Evolutionary conservation across 2,797 vertebrate species (phyloP).

Genomic region (Manis javanica): DNA sequence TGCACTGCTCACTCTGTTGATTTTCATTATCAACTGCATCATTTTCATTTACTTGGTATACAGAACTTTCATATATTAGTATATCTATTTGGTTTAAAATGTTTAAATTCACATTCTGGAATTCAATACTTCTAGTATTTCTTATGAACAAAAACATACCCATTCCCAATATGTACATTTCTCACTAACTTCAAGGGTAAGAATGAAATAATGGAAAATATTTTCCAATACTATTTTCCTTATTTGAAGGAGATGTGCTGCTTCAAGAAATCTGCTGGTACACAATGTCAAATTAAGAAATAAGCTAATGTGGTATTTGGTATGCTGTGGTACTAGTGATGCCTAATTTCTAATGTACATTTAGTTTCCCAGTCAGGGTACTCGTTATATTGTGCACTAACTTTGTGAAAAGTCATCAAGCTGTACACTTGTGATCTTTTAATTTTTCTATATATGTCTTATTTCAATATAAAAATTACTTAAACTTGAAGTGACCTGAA

Average conservation of each 20-base stretch:
- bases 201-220: background rate
- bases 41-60: background rate
- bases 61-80: background rate
- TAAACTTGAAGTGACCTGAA: background rate
- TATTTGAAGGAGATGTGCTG: background rate
- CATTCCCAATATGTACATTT: background rate
- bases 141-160: background rate
- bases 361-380: background rate
- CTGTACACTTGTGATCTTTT: background rate
- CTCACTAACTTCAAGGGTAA: background rate
- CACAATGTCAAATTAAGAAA: background rate
- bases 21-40: background rate
- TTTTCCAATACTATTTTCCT: background rate
- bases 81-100: background rate
- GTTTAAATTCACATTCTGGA: background rate
- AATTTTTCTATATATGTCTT: background rate
- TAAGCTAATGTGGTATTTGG: background rate
- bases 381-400: background rate
- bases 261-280: background rate
- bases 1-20: background rate
- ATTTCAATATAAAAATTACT: background rate
- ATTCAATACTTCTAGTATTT: background rate
- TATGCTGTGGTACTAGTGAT: background rate
- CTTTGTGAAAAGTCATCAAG: conserved; percentile 3
- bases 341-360: background rate